Conservation (phyloP, 2,797 vertebrate genomes). For the Bradypus variegatus region DNA sequence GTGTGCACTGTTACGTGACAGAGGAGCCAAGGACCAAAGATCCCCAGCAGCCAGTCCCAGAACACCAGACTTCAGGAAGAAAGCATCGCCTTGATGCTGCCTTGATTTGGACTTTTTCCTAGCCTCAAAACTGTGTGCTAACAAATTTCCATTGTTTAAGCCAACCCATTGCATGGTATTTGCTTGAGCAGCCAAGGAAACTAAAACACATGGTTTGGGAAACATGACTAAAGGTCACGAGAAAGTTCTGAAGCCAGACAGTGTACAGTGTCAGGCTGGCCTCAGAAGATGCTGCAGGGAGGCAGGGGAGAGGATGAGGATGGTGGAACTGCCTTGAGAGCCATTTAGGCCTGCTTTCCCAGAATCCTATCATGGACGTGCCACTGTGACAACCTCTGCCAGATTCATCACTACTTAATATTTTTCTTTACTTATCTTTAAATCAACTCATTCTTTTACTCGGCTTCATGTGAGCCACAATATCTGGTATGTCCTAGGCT, state of each 20-base stretch:
- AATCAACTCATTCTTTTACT: not conserved
- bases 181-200: no score
- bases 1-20: no score
- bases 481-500: not conserved
- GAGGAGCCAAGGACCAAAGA: no score
- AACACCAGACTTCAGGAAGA: no score
- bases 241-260: not conserved
- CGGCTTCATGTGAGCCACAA: not conserved
- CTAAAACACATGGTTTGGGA: not conserved
- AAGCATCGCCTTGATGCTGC: no score
- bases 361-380: not conserved
- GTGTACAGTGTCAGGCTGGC: not conserved
- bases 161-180: no score
- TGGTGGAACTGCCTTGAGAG: not conserved
- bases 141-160: no score
- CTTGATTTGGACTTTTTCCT: no score
- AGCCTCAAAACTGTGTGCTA: no score
- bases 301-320: not conserved
- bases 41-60: no score
- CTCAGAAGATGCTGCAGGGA: not conserved
- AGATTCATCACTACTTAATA: not conserved
- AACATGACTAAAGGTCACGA: not conserved
- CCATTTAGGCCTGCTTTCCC: not conserved
- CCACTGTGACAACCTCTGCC: not conserved
- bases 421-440: not conserved